Base-by-base conservation (phyloP, 2,797 vertebrate genomes). In the Pipistrellus pygmaeus region DNA sequence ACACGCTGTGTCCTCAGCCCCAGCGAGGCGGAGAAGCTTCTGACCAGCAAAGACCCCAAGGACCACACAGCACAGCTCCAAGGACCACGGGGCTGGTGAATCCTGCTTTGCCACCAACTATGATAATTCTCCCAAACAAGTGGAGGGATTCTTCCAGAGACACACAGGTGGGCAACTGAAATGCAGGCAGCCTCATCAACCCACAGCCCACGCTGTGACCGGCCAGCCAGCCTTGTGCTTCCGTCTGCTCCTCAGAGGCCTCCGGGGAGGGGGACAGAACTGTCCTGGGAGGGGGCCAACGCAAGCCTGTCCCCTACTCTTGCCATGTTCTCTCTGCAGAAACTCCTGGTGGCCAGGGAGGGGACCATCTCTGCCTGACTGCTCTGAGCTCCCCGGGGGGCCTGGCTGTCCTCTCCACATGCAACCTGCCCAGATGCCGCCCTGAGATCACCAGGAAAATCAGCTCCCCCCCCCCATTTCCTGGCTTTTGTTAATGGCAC, bases 141-240 rank as follows among this genome's bases (percentile, higher is more conserved):
- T 66, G 44, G 78, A 83, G 75, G 81, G 55, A 41, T 55, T 57
- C 69, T 92, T 93, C 55, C 85, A 75, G 71, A 91, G 85, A 81
- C 87, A 81, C 53, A 84, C 14, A 48, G 68, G 35, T 21, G 32
- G 38, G 2, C 13, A 8, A 76, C 44, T 44, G 51, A 94, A 80
- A 76, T 25, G 35, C 3, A 68, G 32, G 64, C 2, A 8, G 21
- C 8, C 5, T 27, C 23, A 17, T 14, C 60, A 60, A 18, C 57
- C 51, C 38, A 0, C 46, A 94, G 64, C 75, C n/a, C 15, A 8
- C 7, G 20, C 51, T 35, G 75, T 15, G 46, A 44, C 53, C 23
- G 20, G 51, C 23, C 51, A 86, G 77, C 38, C 51, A 78, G 41
- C 51, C 69, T 27, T 38, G 38, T 0, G 1, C 68, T 87, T 66